Evolutionary conservation across 2,113 vertebrate species (phyloP).

Genomic region (Silurus glanis): DNA sequence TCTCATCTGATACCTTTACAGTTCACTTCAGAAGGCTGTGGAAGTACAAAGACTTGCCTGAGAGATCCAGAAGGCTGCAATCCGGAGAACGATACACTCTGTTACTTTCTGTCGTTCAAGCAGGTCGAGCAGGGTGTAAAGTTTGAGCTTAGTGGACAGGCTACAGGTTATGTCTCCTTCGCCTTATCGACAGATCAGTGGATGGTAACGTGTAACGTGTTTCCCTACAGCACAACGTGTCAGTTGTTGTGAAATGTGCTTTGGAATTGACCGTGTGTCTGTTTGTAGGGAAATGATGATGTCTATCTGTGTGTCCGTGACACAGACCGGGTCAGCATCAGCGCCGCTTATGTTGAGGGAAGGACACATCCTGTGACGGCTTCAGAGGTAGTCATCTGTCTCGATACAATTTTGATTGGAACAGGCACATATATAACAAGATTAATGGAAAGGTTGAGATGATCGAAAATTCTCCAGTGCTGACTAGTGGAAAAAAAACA

Average conservation of each 20-base stretch:
- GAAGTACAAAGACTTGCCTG: constrained; percentile 78
- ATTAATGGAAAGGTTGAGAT: not conserved
- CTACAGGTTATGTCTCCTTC: constrained; percentile 81
- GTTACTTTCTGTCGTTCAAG: constrained; percentile 82
- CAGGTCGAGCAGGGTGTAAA: constrained; percentile 62
- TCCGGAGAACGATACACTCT: constrained; percentile 66
- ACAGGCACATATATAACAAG: not conserved
- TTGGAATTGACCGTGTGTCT: constrained; percentile 1
- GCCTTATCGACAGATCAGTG: constrained; percentile 82
- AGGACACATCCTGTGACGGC: constrained; percentile 72
- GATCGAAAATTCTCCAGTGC: not conserved
- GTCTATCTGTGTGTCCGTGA: constrained; percentile 77
- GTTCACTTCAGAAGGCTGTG: constrained; percentile 81
- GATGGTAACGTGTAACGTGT: constrained; percentile 78
- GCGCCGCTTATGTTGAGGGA: constrained; percentile 68
- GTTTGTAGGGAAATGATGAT: constrained; percentile 81
- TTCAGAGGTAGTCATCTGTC: constrained; percentile 66
- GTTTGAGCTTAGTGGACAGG: constrained; percentile 84
- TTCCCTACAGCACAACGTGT: not conserved
- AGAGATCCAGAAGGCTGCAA: constrained; percentile 79
- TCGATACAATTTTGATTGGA: too few species aligned
- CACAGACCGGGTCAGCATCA: constrained; percentile 61
- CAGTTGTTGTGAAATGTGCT: constrained; percentile 2
- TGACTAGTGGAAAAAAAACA: not conserved
- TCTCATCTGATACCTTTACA: constrained; percentile 53